Conservation (phyloP, 2,888 invertebrate species). For the Cabera pusaria region DNA sequence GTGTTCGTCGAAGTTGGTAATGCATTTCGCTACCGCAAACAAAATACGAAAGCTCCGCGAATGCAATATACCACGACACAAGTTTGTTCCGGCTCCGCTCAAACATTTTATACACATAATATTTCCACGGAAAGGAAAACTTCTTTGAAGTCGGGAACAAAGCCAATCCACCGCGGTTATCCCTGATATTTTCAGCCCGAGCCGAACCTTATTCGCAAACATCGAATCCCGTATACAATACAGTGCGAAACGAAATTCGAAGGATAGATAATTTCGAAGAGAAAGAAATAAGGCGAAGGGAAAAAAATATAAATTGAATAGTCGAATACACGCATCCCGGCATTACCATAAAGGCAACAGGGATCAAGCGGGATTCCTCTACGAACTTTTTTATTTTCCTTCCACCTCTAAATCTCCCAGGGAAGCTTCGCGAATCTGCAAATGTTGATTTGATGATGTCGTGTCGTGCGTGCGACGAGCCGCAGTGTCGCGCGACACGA, state of each 20-base stretch:
- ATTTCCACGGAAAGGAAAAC: slow-evolving; percentile 66
- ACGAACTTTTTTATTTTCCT: slow-evolving; percentile 84
- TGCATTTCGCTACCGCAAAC: slow-evolving; percentile 43
- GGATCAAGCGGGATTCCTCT: slow-evolving; percentile 81
- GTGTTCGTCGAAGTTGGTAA: slow-evolving; percentile 27
- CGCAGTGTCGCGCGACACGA: slow-evolving; percentile 31
- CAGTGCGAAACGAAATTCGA: slow-evolving; percentile 83
- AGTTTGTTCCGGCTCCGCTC: slow-evolving; percentile 46
- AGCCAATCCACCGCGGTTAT: slow-evolving; percentile 80
- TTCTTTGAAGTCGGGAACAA: slow-evolving; percentile 81
- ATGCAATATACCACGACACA: slow-evolving; percentile 46
- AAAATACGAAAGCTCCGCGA: slow-evolving; percentile 39
- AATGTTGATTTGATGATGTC: slow-evolving; percentile 83
- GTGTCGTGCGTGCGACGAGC: slow-evolving; percentile 40
- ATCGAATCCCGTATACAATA: slow-evolving; percentile 79
- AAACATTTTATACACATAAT: slow-evolving; percentile 71
- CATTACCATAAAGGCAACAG: slow-evolving; percentile 82
- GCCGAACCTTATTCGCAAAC: slow-evolving; percentile 81
- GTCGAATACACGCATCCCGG: slow-evolving; percentile 83
- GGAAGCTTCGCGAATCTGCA: slow-evolving; percentile 83
- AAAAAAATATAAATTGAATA: slow-evolving; percentile 83
- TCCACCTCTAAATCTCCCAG: slow-evolving; percentile 82
- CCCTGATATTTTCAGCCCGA: slow-evolving; percentile 76
- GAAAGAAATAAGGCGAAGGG: slow-evolving; percentile 79
- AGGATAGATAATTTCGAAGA: slow-evolving; percentile 80